Base-by-base conservation (phyloP, 2,888 invertebrate species). In the Therioaphis trifolii region DNA sequence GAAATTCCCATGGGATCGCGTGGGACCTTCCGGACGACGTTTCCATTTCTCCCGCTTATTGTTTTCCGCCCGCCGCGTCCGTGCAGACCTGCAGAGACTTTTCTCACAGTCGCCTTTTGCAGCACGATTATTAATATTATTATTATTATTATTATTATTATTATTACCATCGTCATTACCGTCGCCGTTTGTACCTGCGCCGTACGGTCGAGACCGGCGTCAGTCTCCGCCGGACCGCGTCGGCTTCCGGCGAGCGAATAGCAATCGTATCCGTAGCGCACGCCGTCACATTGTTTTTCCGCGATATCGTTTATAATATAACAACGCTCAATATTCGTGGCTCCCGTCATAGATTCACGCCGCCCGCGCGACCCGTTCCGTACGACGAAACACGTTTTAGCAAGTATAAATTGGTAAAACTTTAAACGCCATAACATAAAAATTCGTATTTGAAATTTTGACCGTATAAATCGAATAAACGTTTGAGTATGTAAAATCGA, bases 1-100 rank as follows among this genome's bases (percentile, higher is more conserved):
- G 24, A 74, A 74, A 82, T 82, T 82, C 82, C 82, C 82, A 63
- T 80, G 71, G 71, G 49, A 72, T 63, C 63, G 21, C 11, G n/a
- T n/a, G n/a, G 61, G 21, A 35, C 71, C 69, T 18, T n/a, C 69
- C 24, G 46, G 27, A 49, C 40, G 68, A n/a, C 68, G 35, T 14
- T 21, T 9, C n/a, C 40, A 11, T 46, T 12, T 46, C 15, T 35
- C 3, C 35, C 7, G 35, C 35, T n/a, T n/a, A n/a, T n/a, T 3
- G 35, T 21, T 69, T 14, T n/a, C 21, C 11, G 69, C 58, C 43
- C 43, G 21, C 49, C n/a, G n/a, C n/a, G n/a, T n/a, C n/a, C n/a
- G n/a, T 71, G 71, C 71, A 71, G 21, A 71, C 46, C 49, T 27
- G 27, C 58, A 61, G 12, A 24, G 4, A 52, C 14, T 63, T 63